These are phyloP conservation scores for Eclectus roratus DNA, from an alignment of 2,113 vertebrate genomes.

Conservation along the genomic window DNA sequence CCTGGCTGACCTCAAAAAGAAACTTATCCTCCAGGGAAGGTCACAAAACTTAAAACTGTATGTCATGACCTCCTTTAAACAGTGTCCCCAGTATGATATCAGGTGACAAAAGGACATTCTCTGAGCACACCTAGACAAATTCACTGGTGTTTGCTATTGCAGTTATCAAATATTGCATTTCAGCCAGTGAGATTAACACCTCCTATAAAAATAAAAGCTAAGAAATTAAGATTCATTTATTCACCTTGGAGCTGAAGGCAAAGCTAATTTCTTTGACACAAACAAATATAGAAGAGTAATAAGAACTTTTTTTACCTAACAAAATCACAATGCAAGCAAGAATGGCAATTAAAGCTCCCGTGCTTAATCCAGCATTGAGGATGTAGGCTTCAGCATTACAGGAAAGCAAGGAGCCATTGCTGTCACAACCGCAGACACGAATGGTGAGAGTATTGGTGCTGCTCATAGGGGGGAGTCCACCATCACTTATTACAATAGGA, in stretches of 20 bases:
- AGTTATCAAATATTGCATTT: background rate
- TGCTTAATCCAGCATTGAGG: constrained; percentile 91
- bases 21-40: background rate
- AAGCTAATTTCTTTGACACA: background rate
- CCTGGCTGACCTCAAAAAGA: constrained; percentile 30
- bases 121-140: background rate
- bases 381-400: constrained; percentile 90
- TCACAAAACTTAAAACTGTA: background rate
- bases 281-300: background rate
- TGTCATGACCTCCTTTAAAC: background rate
- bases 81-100: background rate
- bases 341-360: constrained; percentile 92
- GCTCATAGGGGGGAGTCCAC: constrained; percentile 85
- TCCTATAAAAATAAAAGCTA: background rate
- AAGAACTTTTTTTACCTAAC: constrained; percentile 77
- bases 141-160: background rate
- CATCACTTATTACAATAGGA: constrained; percentile 92
- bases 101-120: background rate
- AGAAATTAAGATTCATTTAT: background rate
- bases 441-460: constrained; percentile 93
- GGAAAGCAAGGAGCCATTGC: constrained; percentile 82
- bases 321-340: constrained; percentile 96
- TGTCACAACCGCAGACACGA: constrained; percentile 91
- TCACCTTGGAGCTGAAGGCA: background rate
- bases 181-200: background rate